Conservation (phyloP, 2,888 invertebrate genomes). For the Drosophila bunnanda region DNA sequence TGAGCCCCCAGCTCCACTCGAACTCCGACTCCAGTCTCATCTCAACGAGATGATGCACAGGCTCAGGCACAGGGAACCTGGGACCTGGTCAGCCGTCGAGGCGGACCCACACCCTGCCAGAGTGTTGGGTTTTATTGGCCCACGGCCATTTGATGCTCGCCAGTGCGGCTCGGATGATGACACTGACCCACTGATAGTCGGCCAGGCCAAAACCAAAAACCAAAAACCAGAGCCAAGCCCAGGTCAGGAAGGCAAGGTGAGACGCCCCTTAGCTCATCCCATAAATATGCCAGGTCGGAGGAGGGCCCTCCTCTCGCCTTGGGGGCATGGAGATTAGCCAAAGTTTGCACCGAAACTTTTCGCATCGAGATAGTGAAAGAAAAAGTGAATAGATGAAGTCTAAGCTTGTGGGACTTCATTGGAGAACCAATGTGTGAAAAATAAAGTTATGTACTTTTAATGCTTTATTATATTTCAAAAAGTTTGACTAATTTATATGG, state of each 20-base stretch:
- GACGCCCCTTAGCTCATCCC: conserved; percentile 40
- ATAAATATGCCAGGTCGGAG: conserved; percentile 50
- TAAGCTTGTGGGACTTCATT: background rate
- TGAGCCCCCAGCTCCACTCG: conserved; percentile 45
- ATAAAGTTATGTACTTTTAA: background rate
- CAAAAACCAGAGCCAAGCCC: conserved; percentile 49
- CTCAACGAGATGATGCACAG: conserved; percentile 55
- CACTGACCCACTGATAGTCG: conserved; percentile 65
- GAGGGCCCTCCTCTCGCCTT: conserved; percentile 12
- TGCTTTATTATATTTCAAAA: background rate
- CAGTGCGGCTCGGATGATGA: conserved; percentile 43
- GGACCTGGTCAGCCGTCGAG: conserved; percentile 12
- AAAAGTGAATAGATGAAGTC: conserved; percentile 26
- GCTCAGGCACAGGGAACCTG: background rate
- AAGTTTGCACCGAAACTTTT: conserved; percentile 40
- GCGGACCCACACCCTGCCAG: conserved; percentile 35
- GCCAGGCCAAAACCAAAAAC: conserved; percentile 7
- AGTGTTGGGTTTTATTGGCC: conserved; percentile 53
- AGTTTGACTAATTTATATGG: too few relatives aligned
- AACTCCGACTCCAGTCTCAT: background rate
- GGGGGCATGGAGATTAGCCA: conserved; percentile 32
- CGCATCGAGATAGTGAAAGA: conserved; percentile 30
- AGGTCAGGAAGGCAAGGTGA: conserved; percentile 41
- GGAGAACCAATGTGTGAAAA: background rate
- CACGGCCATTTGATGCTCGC: conserved; percentile 41